Conservation (phyloP, 2,113 vertebrate species). For the Laticauda colubrina region DNA sequence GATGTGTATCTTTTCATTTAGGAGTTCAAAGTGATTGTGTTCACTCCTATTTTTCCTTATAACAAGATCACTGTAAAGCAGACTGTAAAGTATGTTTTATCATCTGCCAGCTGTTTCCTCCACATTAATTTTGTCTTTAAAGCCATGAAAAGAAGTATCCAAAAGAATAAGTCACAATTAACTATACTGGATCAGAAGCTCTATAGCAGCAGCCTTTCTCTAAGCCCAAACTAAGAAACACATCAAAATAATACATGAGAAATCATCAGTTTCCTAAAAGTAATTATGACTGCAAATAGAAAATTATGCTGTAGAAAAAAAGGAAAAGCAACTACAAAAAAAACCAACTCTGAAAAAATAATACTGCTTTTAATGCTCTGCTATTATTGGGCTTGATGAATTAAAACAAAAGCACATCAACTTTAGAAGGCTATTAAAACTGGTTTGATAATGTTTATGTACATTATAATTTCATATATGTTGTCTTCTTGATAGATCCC, state of each 20-base stretch:
- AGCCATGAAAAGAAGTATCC: neutral
- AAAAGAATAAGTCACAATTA: neutral
- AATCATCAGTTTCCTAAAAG: neutral
- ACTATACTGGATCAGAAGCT: neutral
- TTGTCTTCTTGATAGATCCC: neutral
- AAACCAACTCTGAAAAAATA: neutral
- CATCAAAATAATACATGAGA: neutral
- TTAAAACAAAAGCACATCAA: neutral
- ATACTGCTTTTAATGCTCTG: neutral
- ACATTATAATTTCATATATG: neutral
- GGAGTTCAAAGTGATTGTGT: neutral
- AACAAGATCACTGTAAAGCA: neutral
- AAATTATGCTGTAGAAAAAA: neutral
- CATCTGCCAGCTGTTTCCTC: neutral
- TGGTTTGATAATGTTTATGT: neutral
- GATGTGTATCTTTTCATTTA: neutral
- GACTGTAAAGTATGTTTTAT: neutral
- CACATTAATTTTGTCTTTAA: neutral
- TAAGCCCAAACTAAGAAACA: neutral
- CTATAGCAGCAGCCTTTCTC: neutral
- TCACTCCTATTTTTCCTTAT: neutral
- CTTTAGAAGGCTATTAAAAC: neutral
- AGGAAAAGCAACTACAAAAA: neutral
- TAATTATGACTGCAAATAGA: neutral
- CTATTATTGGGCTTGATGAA: neutral